Conservation (phyloP, 64 coral and sea anemone genomes). For the Montipora sp. region DNA sequence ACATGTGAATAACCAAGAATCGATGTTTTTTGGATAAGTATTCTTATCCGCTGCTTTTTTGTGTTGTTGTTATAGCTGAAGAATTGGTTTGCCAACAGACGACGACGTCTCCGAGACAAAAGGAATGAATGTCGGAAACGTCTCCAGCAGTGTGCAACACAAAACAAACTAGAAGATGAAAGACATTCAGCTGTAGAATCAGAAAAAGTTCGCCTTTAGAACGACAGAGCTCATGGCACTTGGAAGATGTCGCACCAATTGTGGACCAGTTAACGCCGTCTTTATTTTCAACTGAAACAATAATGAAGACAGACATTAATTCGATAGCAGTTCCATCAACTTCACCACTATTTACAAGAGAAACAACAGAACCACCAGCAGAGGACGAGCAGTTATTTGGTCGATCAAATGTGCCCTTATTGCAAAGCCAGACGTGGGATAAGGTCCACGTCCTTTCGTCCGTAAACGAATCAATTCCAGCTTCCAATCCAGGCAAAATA, state of each 20-base stretch:
- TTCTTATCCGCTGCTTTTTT: too few species aligned
- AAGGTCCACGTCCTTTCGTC: not conserved
- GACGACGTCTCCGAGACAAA: constrained; percentile 27
- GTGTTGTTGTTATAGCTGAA: not conserved
- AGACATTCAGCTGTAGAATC: not conserved
- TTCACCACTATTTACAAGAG: not conserved
- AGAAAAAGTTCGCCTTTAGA: not conserved
- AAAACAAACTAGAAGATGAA: not conserved
- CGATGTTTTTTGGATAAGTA: too few species aligned
- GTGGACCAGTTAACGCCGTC: not conserved
- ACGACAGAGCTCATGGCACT: too few species aligned
- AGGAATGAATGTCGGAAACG: not conserved
- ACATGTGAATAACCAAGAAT: too few species aligned
- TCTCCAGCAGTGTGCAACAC: not conserved
- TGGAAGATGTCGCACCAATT: too few species aligned
- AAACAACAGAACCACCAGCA: not conserved
- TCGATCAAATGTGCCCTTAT: not conserved
- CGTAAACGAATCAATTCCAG: too few species aligned
- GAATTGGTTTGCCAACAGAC: constrained; percentile 36
- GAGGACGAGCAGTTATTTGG: not conserved
- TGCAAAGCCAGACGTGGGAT: not conserved
- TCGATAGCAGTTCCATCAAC: too few species aligned
- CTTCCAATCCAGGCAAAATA: not conserved
- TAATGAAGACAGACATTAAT: too few species aligned
- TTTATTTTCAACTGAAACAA: not conserved